Evolutionary conservation across 2,113 vertebrate species (phyloP).

Genomic region (Aspiorhynchus laticeps): DNA sequence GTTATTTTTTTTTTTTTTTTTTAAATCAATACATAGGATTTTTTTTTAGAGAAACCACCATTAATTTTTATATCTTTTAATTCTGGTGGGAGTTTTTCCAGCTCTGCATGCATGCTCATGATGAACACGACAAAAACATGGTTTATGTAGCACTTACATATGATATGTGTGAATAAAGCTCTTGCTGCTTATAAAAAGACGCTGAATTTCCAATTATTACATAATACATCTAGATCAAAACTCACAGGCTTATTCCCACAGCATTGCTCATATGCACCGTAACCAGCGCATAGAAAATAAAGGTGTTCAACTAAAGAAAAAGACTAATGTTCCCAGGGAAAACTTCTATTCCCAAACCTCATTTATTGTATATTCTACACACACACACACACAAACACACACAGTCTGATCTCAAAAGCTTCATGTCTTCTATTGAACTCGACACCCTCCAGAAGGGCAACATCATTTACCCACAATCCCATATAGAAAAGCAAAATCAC

Average conservation of each 20-base stretch:
- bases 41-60: too few relatives aligned
- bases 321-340: slow-evolving; percentile 21
- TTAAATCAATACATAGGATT: too few relatives aligned
- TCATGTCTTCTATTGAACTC: not conserved
- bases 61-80: too few relatives aligned
- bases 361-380: not conserved
- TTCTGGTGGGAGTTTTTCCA: too few relatives aligned
- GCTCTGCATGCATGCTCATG: not conserved
- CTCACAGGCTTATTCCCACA: not conserved
- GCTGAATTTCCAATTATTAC: not conserved
- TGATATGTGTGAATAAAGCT: not conserved
- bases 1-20: too few relatives aligned
- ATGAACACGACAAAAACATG: not conserved
- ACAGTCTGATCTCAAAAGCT: not conserved
- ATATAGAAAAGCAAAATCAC: not conserved
- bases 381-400: not conserved
- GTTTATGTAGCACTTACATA: not conserved
- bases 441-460: not conserved
- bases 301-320: not conserved
- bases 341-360: slow-evolving; percentile 31
- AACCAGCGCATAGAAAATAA: not conserved
- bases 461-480: not conserved
- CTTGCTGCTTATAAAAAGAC: not conserved
- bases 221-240: not conserved
- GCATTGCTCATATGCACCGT: not conserved